Evolutionary conservation across 2,888 invertebrate genomes (phyloP).

Genomic region (Cordylochernes scorpioides): DNA sequence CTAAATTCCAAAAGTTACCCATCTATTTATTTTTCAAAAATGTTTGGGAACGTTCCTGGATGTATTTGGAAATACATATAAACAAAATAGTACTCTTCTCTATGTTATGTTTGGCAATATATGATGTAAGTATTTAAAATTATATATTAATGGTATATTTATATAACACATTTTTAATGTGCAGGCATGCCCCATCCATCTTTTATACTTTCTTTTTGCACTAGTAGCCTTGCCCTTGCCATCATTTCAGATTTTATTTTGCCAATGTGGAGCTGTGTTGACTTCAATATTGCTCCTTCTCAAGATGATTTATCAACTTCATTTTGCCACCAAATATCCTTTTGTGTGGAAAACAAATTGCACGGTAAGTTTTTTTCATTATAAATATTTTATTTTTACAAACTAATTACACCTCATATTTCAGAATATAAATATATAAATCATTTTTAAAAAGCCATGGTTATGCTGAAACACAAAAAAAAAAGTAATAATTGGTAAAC

Average conservation of each 20-base stretch:
- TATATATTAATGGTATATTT: not conserved
- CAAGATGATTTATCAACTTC: slow-evolving; percentile 87
- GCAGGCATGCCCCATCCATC: slow-evolving; percentile 60
- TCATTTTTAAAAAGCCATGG: no score
- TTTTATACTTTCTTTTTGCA: slow-evolving; percentile 47
- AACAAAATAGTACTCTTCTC: slow-evolving; percentile 59
- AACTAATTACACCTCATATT: no score
- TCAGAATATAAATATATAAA: no score
- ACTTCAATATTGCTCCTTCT: slow-evolving; percentile 53
- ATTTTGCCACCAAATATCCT: slow-evolving; percentile 43
- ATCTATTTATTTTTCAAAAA: no score
- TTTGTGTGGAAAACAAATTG: slow-evolving; percentile 47
- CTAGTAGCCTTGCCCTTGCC: slow-evolving; percentile 43
- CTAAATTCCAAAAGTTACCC: no score
- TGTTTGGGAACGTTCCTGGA: slow-evolving; percentile 38
- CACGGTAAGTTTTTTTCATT: no score
- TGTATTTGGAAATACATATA: slow-evolving; percentile 70
- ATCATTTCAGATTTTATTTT: slow-evolving; percentile 38
- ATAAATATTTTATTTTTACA: no score
- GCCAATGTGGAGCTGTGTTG: slow-evolving; percentile 44
- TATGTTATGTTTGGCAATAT: slow-evolving; percentile 45
- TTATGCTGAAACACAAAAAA: no score
- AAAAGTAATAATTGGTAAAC: no score
- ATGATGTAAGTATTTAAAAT: slow-evolving; percentile 35
- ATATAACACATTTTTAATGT: slow-evolving; percentile 3